phyloP scores from a whole-genome alignment of 2,888 invertebrate genomes.

The Eristalis arbustorum region DNA sequence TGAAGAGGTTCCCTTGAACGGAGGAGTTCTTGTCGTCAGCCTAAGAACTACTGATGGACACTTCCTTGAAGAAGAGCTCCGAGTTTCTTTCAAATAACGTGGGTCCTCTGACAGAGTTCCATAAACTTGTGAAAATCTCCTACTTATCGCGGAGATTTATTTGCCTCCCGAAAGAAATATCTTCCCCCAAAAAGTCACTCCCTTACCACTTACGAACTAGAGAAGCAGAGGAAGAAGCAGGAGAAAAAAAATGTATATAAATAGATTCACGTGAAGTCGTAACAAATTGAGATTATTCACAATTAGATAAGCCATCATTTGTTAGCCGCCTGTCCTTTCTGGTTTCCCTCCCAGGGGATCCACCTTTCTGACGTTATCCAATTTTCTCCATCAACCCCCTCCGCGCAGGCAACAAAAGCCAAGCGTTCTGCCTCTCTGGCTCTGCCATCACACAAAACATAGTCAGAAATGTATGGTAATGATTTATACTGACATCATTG shows the following conservation, averaged over 20 bases:
- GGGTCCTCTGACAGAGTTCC: no score
- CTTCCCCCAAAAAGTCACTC: neutral
- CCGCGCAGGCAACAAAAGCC: no score
- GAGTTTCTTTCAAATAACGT: no score
- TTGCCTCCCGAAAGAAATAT: neutral
- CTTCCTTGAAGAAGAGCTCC: no score
- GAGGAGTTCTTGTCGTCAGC: no score
- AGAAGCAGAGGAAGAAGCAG: no score
- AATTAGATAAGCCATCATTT: slow-evolving; percentile 29
- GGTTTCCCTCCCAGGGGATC: neutral
- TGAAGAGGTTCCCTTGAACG: no score
- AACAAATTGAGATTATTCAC: slow-evolving; percentile 35
- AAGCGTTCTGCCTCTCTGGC: no score
- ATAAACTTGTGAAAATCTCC: no score
- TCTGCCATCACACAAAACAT: neutral
- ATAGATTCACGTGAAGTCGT: slow-evolving; percentile 4
- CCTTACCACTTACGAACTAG: neutral
- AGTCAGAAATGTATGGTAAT: slow-evolving; percentile 6
- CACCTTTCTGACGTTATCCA: neutral
- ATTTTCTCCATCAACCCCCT: neutral
- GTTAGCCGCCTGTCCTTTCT: slow-evolving; percentile 1
- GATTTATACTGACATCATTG: slow-evolving; percentile 15
- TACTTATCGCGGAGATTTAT: neutral
- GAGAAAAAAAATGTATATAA: neutral
- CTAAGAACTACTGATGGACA: no score